phyloP scores from a whole-genome alignment of 2,797 vertebrate genomes.

The Ctenopoma kingsleyae region DNA sequence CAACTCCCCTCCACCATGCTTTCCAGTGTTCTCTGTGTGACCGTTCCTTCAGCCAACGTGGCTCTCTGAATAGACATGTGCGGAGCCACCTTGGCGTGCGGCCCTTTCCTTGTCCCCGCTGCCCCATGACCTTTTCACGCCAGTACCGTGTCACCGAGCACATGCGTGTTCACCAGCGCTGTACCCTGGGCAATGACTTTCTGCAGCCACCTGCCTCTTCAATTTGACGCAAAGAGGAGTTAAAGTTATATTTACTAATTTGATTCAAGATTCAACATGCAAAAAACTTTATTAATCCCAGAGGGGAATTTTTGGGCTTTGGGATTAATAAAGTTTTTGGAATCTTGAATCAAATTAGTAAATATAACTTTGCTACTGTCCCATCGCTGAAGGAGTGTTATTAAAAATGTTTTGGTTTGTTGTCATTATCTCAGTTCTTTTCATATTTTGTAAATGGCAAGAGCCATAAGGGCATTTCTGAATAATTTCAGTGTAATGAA shows the following conservation, averaged over 20 bases:
- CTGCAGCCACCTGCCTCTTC: conserved; percentile 42
- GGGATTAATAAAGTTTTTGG: no score
- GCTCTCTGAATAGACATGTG: conserved; percentile 84
- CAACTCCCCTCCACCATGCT: conserved; percentile 48
- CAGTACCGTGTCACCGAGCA: conserved; percentile 86
- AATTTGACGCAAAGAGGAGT: conserved; percentile 15
- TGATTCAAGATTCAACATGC: no score
- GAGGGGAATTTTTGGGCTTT: no score
- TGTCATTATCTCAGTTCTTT: background rate
- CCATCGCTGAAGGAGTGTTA: background rate
- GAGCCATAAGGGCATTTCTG: background rate
- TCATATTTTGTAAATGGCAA: background rate
- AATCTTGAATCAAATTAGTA: no score
- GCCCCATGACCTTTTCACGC: conserved; percentile 85
- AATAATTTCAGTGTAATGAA: background rate
- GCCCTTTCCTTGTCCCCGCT: conserved; percentile 82
- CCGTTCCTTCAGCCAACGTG: conserved; percentile 82
- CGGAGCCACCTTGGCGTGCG: conserved; percentile 82
- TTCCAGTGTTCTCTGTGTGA: conserved; percentile 82
- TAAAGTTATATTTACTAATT: background rate
- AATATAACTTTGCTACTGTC: no score
- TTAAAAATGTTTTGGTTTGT: background rate
- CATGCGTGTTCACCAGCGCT: conserved; percentile 83
- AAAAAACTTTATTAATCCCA: no score
- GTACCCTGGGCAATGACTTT: conserved; percentile 39